phyloP scores from a whole-genome alignment of 2,888 invertebrate genomes.

The Drosophila diplacantha region DNA sequence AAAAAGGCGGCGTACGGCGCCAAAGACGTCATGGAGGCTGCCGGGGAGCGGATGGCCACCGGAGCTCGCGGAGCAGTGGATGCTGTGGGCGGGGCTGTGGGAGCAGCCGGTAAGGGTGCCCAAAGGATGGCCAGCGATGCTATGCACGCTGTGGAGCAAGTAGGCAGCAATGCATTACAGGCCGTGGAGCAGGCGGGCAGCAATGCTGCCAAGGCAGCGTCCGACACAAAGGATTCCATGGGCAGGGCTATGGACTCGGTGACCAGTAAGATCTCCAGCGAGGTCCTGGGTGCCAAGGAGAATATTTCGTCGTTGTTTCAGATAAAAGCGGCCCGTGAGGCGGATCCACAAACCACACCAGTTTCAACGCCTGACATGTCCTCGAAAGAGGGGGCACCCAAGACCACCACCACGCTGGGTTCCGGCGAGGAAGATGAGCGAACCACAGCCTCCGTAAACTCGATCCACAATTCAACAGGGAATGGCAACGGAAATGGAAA shows the following conservation, averaged over 20 bases:
- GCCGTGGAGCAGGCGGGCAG: constrained; percentile 64
- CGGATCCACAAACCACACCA: constrained; percentile 36
- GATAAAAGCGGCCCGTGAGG: constrained; percentile 64
- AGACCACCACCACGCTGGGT: constrained; percentile 51
- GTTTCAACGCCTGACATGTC: constrained; percentile 43
- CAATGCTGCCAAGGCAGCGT: constrained; percentile 59
- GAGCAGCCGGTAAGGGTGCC: constrained; percentile 55
- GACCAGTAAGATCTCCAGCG: constrained; percentile 65
- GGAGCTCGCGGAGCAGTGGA: constrained; percentile 47
- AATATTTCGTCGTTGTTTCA: constrained; percentile 70
- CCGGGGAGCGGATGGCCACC: constrained; percentile 58
- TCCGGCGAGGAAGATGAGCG: constrained; percentile 74
- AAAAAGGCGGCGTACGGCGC: constrained; percentile 57
- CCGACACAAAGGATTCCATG: constrained; percentile 61
- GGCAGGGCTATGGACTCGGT: constrained; percentile 61
- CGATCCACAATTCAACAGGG: constrained; percentile 68
- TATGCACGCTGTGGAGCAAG: constrained; percentile 59
- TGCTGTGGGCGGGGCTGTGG: constrained; percentile 58
- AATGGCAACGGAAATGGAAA: constrained; percentile 57
- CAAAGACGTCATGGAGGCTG: constrained; percentile 53
- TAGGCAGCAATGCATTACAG: constrained; percentile 60
- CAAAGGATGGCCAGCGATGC: constrained; percentile 59
- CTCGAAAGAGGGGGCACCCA: constrained; percentile 37
- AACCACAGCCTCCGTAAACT: constrained; percentile 77
- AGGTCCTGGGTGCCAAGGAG: constrained; percentile 68